These are phyloP conservation scores for Lerista edwardsae DNA, from an alignment of 2,797 vertebrate species.

Conservation along the genomic window DNA sequence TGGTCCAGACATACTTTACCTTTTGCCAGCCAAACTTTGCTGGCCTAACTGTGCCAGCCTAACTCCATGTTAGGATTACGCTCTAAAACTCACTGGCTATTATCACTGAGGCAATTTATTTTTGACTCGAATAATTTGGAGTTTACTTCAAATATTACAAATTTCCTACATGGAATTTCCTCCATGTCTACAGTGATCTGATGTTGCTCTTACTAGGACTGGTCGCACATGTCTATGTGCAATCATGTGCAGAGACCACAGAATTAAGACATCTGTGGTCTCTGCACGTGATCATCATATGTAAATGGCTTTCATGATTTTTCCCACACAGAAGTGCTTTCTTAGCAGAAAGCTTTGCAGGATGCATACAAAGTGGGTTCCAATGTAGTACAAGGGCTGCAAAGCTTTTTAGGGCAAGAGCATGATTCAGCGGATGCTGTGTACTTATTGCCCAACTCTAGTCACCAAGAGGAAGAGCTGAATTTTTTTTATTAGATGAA, in stretches of 20 bases:
- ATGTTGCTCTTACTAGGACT: not conserved
- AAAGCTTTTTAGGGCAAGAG: not conserved
- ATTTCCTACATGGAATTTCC: not conserved
- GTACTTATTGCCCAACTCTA: not conserved
- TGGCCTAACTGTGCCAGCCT: too few relatives aligned
- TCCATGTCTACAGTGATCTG: not conserved
- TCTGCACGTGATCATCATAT: not conserved
- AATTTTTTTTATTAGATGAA: not conserved
- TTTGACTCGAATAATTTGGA: not conserved
- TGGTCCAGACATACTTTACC: too few relatives aligned
- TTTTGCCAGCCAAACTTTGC: too few relatives aligned
- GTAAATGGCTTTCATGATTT: not conserved
- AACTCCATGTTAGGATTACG: too few relatives aligned
- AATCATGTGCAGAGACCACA: not conserved
- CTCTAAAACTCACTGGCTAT: not conserved
- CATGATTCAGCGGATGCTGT: not conserved
- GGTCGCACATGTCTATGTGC: not conserved
- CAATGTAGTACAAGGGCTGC: not conserved
- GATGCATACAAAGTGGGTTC: not conserved
- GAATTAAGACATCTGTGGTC: not conserved
- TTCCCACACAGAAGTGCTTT: not conserved
- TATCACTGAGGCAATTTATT: not conserved
- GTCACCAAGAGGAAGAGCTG: not conserved
- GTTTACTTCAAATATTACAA: not conserved
- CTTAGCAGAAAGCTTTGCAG: not conserved